These are phyloP conservation scores for Ypsolopha sequella DNA, from an alignment of 2,888 invertebrate species.

Conservation along the genomic window DNA sequence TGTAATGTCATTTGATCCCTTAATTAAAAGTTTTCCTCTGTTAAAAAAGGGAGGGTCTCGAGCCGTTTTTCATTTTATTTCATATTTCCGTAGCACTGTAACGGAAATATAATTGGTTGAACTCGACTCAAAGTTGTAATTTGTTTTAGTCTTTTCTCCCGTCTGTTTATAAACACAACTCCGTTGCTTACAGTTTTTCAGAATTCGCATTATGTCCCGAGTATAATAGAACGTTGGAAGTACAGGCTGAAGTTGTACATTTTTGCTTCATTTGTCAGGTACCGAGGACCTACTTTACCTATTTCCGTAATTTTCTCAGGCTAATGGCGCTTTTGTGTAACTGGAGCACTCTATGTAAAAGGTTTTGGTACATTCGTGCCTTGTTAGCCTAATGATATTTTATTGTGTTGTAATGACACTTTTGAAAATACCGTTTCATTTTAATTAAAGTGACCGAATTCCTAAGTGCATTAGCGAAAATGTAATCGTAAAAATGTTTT, in stretches of 20 bases:
- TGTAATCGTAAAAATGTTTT: too few relatives aligned
- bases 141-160: constrained; percentile 54
- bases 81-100: constrained; percentile 60
- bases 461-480: too few relatives aligned
- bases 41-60: constrained; percentile 44
- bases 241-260: background rate
- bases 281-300: background rate
- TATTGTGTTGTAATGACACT: too few relatives aligned
- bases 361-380: too few relatives aligned
- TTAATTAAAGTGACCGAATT: too few relatives aligned
- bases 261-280: background rate
- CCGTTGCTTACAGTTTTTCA: constrained; percentile 38
- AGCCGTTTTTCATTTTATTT: constrained; percentile 65
- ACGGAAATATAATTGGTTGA: constrained; percentile 67
- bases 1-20: constrained; percentile 68
- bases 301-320: too few relatives aligned
- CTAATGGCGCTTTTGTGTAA: too few relatives aligned
- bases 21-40: constrained; percentile 63
- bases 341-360: too few relatives aligned
- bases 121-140: constrained; percentile 62
- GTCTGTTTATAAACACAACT: constrained; percentile 50
- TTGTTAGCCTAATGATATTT: too few relatives aligned
- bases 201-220: constrained; percentile 24
- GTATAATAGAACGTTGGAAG: background rate
- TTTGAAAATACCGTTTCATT: too few relatives aligned